A percentile compares a stretch with the other conserved stretches of the same genome.
Conservation (phyloP, 2,113 vertebrate species). For the Rynchops niger region DNA sequence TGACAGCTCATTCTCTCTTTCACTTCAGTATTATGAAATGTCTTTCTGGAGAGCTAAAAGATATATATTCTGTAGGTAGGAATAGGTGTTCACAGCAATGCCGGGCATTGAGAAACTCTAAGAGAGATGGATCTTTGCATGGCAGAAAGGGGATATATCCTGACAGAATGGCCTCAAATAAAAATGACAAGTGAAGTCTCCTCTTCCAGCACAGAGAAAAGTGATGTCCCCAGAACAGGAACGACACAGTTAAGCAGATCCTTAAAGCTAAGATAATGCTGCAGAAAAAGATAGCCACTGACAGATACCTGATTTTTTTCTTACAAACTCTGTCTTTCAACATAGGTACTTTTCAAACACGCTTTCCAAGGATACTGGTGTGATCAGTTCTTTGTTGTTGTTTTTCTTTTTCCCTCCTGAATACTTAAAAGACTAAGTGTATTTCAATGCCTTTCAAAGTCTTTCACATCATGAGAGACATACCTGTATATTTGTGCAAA, state of each 20-base stretch:
- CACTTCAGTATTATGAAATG: neutral
- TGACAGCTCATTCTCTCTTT: constrained; percentile 43
- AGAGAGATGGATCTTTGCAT: constrained; percentile 35
- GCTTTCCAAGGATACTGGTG: neutral
- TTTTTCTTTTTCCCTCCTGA: too few relatives aligned
- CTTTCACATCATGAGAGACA: neutral
- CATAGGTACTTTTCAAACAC: neutral
- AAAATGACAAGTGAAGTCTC: constrained; percentile 43
- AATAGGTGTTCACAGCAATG: constrained; percentile 9
- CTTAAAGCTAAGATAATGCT: constrained; percentile 1
- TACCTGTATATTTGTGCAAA: neutral
- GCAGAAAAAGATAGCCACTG: neutral
- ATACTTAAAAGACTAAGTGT: neutral
- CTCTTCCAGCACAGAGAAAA: neutral
- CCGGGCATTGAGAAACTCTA: neutral
- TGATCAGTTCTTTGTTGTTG: neutral
- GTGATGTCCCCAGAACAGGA: neutral
- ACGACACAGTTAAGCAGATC: neutral
- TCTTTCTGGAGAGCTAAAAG: constrained; percentile 10
- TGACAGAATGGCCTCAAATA: constrained; percentile 2
- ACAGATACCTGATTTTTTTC: neutral
- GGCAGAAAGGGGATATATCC: constrained; percentile 19
- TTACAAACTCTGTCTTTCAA: neutral
- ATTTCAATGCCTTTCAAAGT: constrained; percentile 13
- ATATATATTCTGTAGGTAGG: constrained; percentile 13